Evolutionary conservation across 2,888 invertebrate genomes (phyloP).

Genomic region (Leptogaster cylindrica): DNA sequence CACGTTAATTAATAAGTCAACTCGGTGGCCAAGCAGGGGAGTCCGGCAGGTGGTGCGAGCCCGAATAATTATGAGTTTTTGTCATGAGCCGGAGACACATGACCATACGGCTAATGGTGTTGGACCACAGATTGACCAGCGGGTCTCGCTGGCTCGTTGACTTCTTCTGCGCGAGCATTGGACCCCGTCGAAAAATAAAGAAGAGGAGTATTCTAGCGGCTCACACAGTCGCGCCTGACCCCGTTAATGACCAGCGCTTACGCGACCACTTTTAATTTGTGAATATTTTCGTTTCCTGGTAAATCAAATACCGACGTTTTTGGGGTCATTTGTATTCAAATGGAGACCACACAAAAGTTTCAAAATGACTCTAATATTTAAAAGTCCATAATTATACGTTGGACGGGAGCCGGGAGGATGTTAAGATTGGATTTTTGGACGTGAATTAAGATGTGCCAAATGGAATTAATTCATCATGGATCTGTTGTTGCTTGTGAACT

Average conservation of each 20-base stretch:
- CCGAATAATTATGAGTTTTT: slow-evolving; percentile 39
- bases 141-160: not conserved
- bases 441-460: slow-evolving; percentile 36
- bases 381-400: slow-evolving; percentile 28
- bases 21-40: slow-evolving; percentile 13
- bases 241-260: slow-evolving; percentile 27
- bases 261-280: slow-evolving; percentile 27
- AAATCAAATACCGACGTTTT: slow-evolving; percentile 40
- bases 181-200: slow-evolving; percentile 23
- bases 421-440: slow-evolving; percentile 31
- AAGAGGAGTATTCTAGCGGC: slow-evolving; percentile 19
- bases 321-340: slow-evolving; percentile 42
- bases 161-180: slow-evolving; percentile 18
- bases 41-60: slow-evolving; percentile 24
- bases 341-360: slow-evolving; percentile 40
- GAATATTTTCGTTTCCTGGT: slow-evolving; percentile 41
- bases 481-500: slow-evolving; percentile 23
- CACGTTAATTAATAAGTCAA: slow-evolving; percentile 37
- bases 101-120: slow-evolving; percentile 30
- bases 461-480: slow-evolving; percentile 7
- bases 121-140: slow-evolving; percentile 18
- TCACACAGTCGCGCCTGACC: slow-evolving; percentile 5
- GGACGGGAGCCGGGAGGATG: slow-evolving; percentile 34
- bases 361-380: slow-evolving; percentile 21
- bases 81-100: slow-evolving; percentile 34